Conservation (phyloP, 2,113 vertebrate species). For the Cyanocitta stelleri region DNA sequence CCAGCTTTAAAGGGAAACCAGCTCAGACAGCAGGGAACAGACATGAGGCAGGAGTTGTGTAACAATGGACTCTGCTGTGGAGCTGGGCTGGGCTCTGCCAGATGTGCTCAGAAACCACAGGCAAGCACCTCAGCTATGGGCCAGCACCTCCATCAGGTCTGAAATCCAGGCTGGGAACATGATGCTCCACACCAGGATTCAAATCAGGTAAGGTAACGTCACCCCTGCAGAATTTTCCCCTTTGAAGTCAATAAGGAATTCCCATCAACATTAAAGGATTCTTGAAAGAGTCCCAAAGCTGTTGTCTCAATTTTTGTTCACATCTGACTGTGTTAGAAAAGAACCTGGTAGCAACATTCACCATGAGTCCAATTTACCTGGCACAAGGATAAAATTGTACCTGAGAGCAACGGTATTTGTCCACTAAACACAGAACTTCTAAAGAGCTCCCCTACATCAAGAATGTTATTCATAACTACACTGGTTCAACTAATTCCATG, state of each 20-base stretch:
- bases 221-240: neutral
- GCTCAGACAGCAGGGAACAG: neutral
- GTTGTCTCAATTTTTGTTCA: rapidly evolving
- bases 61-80: neutral
- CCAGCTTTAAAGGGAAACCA: neutral
- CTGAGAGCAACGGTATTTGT: neutral
- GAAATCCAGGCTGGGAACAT: neutral
- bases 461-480: neutral
- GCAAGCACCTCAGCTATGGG: rapidly evolving
- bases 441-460: neutral
- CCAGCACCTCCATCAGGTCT: neutral
- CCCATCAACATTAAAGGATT: neutral
- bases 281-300: neutral
- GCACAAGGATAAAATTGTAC: neutral
- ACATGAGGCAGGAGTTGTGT: rapidly evolving
- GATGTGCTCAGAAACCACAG: neutral
- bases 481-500: neutral
- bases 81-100: neutral
- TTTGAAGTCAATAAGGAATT: neutral
- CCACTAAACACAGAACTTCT: neutral
- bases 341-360: neutral
- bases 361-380: neutral
- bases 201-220: neutral
- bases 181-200: neutral
- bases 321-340: neutral